Percentiles rank a stretch among this genome's conserved stretches.
phyloP scores from a whole-genome alignment of 1,140 invertebrate genomes.

The Panagrolaimus sp. region DNA sequence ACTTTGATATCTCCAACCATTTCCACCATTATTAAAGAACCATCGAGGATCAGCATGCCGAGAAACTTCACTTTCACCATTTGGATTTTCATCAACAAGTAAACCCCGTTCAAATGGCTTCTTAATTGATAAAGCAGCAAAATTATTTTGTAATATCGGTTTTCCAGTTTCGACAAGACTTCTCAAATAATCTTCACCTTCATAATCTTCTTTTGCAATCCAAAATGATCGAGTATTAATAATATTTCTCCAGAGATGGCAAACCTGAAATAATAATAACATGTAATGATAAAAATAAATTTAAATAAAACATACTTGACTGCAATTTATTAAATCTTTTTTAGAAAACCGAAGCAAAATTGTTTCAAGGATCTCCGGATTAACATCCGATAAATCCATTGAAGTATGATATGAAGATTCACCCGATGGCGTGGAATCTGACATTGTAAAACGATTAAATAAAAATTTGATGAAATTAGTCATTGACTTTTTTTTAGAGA shows the following conservation, averaged over 20 bases:
- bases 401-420: too few relatives aligned
- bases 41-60: neutral
- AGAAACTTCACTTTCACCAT: neutral
- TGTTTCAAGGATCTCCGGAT: neutral
- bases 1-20: neutral
- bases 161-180: neutral
- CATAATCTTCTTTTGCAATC: slow-evolving; percentile 10
- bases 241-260: neutral
- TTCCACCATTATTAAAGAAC: neutral
- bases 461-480: too few relatives aligned
- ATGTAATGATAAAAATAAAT: too few relatives aligned
- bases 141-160: too few relatives aligned
- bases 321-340: neutral
- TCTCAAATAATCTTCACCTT: slow-evolving; percentile 1
- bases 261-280: neutral
- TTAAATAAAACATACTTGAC: neutral
- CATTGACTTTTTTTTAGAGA: too few relatives aligned
- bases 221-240: slow-evolving; percentile 1
- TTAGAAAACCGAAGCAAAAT: neutral
- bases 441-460: too few relatives aligned
- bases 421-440: too few relatives aligned
- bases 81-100: neutral
- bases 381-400: neutral
- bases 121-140: neutral
- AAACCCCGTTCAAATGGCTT: neutral